Evolutionary conservation across 2,888 invertebrate species (phyloP).

Genomic region (Hemithea aestivaria): DNA sequence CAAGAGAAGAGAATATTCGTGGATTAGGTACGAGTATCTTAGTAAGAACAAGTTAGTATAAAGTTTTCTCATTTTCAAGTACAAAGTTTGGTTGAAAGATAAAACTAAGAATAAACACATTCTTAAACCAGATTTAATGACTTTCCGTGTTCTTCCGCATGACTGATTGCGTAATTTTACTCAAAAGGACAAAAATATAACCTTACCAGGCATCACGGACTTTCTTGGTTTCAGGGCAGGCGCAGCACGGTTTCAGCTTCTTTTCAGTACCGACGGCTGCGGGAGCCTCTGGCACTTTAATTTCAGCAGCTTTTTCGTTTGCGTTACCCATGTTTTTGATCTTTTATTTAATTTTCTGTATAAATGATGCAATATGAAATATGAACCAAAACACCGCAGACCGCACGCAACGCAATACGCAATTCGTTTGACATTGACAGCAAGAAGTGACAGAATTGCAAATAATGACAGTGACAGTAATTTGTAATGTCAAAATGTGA

Average conservation of each 20-base stretch:
- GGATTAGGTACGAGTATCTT: too few species aligned
- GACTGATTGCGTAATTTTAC: constrained; percentile 21
- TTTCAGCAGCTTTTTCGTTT: constrained; percentile 64
- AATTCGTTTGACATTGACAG: neutral
- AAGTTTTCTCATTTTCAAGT: too few species aligned
- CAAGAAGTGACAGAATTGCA: constrained; percentile 1
- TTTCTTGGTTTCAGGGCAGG: constrained; percentile 97
- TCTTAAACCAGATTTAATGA: too few species aligned
- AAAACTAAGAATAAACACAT: too few species aligned
- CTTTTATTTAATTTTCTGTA: constrained; percentile 4
- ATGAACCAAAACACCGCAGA: constrained; percentile 5
- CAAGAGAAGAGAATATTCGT: too few species aligned
- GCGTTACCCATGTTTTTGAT: constrained; percentile 60
- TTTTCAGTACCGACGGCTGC: constrained; percentile 71
- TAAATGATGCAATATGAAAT: constrained; percentile 19
- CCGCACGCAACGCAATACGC: neutral
- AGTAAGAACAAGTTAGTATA: too few species aligned
- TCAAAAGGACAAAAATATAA: constrained; percentile 40
- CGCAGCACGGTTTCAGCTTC: constrained; percentile 96
- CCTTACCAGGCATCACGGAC: constrained; percentile 93
- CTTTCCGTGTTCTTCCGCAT: too few species aligned
- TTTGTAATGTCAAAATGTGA: constrained; percentile 4
- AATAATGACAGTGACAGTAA: neutral
- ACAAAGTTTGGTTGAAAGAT: too few species aligned
- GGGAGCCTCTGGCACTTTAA: constrained; percentile 48